These are phyloP conservation scores for Girardinus metallicus DNA, from an alignment of 2,797 vertebrate genomes.

Conservation along the genomic window DNA sequence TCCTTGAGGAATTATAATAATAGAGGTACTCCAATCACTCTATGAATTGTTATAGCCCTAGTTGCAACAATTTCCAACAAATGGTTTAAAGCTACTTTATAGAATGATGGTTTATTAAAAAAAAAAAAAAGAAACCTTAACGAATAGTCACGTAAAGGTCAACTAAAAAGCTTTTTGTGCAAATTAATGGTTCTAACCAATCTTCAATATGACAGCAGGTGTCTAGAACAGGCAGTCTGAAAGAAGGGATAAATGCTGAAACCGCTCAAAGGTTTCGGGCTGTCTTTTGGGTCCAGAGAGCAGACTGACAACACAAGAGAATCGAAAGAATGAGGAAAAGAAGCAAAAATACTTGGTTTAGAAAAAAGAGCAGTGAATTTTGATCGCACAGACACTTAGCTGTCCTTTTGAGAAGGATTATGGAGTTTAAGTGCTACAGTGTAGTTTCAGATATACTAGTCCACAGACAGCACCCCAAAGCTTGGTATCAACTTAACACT, in stretches of 20 bases:
- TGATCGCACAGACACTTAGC: slow-evolving; percentile 54
- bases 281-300: slow-evolving; percentile 46
- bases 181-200: slow-evolving; percentile 19
- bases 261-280: slow-evolving; percentile 49
- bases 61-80: background rate
- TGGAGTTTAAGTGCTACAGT: slow-evolving; percentile 63
- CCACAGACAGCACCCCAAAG: slow-evolving; percentile 62
- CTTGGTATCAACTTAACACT: slow-evolving; percentile 72
- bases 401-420: slow-evolving; percentile 69
- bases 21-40: too few relatives aligned
- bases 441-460: slow-evolving; percentile 58
- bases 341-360: slow-evolving; percentile 44
- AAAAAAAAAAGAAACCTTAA: slow-evolving; percentile 2
- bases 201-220: slow-evolving; percentile 26
- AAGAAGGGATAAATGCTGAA: slow-evolving; percentile 54
- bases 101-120: slow-evolving; percentile 27
- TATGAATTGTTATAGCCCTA: background rate
- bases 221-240: slow-evolving; percentile 41
- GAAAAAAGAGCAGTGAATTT: slow-evolving; percentile 61
- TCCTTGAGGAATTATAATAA: too few relatives aligned
- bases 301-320: slow-evolving; percentile 34
- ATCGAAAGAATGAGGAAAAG: slow-evolving; percentile 32
- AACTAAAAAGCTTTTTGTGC: background rate
- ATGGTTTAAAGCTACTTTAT: slow-evolving; percentile 12
- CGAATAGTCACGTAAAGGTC: background rate